Percentiles rank a stretch among this genome's conserved stretches.
phyloP scores from a whole-genome alignment of 2,797 vertebrate species.

The Chaenodraco wilsoni region DNA sequence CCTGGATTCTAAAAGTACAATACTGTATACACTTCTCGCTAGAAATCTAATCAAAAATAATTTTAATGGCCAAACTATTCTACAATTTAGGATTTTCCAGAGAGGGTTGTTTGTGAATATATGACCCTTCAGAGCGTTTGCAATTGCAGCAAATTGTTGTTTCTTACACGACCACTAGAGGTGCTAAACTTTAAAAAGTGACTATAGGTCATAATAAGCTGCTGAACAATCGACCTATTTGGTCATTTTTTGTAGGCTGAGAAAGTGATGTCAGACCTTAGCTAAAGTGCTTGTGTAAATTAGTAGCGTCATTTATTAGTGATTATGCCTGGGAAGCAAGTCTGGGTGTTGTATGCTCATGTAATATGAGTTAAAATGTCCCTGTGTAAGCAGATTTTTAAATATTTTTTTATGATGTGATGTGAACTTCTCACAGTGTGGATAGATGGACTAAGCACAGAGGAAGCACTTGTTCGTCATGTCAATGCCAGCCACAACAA shows the following conservation, averaged over 20 bases:
- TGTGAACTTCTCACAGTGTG: slow-evolving; percentile 69
- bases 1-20: no score
- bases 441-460: slow-evolving; percentile 44
- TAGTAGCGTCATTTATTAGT: slow-evolving; percentile 39
- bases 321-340: slow-evolving; percentile 60
- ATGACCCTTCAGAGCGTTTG: no score
- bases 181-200: no score
- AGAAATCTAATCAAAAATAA: no score
- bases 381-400: slow-evolving; percentile 39
- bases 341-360: slow-evolving; percentile 63
- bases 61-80: no score
- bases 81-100: no score
- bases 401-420: slow-evolving; percentile 13
- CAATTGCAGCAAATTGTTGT: no score
- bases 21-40: no score
- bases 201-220: no score
- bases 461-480: slow-evolving; percentile 59
- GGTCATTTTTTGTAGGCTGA: not conserved
- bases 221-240: no score
- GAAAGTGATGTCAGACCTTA: not conserved
- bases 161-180: no score
- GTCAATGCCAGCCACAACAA: slow-evolving; percentile 75
- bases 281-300: slow-evolving; percentile 22
- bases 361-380: slow-evolving; percentile 63
- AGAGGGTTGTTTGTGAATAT: no score